Base-by-base conservation (phyloP, 2,797 vertebrate genomes). In the Sebastes ruberrimus region DNA sequence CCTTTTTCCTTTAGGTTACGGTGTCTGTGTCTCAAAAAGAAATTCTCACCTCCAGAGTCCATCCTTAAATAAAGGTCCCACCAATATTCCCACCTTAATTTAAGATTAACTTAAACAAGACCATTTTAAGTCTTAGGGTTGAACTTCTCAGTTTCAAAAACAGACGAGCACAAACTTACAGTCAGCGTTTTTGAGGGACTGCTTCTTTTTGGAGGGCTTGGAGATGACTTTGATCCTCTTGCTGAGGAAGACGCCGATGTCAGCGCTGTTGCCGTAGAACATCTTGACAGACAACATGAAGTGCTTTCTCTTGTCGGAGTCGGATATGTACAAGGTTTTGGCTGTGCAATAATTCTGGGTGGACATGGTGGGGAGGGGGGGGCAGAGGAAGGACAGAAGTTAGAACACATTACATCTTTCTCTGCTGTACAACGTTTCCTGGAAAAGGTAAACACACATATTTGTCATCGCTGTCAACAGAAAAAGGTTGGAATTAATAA, bases 251-350 rank as follows among this genome's bases (percentile, higher is more conserved):
- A 99, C 97, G 10, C 98, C 98, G 18, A 99, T 99, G 96, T 99
- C 98, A 3, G 98, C 95, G 30, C 98, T 99, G 95, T 99, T 99
- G 86, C 98, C 98, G 80, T 99, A 99, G 93, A 99, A 98, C 98
- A 99, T 99, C 96, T 99, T 99, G 80, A 99, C 98, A 0, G 98
- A 99, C 94, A 99, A 95, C 98, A 99, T 99, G 98, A 99, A 99
- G 96, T 99, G 98, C 96, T 99, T 99, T 95, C 98, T 97, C 94
- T 99, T 99, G 97, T 99, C 98, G 10, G 98, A 99, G 95, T 99
- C 98, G 57, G 98, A 99, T 97, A 99, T 99, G 96, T 99, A 99
- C 96, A 99, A 97, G 68, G 98, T 99, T 97, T 99, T 99, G 94
- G 98, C 98, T 94, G 98, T 99, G 96, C 98, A 99, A 97, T 99